Conservation (phyloP, 2,113 vertebrate genomes). For the Syngnathus scovelli region DNA sequence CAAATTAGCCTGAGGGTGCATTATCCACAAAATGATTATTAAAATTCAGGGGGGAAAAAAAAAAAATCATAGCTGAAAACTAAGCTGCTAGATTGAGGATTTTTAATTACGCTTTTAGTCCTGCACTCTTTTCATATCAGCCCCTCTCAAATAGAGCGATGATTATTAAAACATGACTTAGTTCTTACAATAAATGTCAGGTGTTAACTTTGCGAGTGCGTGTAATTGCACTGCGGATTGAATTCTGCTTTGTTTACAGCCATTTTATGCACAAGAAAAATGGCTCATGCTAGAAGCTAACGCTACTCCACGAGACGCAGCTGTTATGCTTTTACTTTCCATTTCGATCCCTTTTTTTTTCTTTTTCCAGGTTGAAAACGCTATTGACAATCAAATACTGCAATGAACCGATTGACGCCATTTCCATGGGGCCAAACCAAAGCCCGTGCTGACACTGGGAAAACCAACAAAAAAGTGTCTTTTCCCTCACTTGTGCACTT, state of each 20-base stretch:
- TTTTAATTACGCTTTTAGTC: conserved; percentile 22
- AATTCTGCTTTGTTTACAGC: background rate
- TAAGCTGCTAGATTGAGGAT: conserved; percentile 7
- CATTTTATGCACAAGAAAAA: background rate
- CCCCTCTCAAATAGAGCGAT: background rate
- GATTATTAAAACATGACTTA: background rate
- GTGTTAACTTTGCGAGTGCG: background rate
- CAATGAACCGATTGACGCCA: background rate
- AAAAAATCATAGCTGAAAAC: background rate
- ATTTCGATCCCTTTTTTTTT: no score
- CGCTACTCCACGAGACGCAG: no score
- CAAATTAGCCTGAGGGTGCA: background rate
- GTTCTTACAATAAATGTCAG: background rate
- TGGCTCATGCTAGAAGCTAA: no score
- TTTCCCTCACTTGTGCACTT: background rate
- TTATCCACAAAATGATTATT: background rate
- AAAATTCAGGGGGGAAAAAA: conserved; percentile 2
- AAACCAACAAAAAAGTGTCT: conserved; percentile 4
- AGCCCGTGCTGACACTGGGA: background rate
- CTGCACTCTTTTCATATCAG: background rate
- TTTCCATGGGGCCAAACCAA: background rate
- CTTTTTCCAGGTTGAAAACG: no score
- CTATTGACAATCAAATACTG: no score
- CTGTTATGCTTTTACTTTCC: background rate
- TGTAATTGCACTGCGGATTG: background rate